These are phyloP conservation scores for Sylvilagus bachmani DNA, from an alignment of 2,113 vertebrate genomes.

Conservation along the genomic window DNA sequence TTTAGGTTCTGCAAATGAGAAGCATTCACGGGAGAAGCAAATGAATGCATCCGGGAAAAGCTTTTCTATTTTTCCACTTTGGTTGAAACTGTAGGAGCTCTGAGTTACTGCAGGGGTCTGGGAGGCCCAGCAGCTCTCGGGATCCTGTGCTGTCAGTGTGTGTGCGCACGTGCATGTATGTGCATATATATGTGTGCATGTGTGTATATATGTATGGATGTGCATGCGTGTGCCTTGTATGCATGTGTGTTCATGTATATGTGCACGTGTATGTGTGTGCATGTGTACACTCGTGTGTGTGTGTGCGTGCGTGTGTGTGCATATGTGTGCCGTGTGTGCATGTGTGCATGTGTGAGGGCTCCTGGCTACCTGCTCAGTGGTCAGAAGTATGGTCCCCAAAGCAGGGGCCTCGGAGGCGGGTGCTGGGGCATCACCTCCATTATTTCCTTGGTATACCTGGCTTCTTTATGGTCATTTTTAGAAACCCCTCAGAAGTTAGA, in stretches of 20 bases:
- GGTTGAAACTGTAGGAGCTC: neutral
- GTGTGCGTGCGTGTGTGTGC: too few species aligned
- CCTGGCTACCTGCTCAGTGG: neutral
- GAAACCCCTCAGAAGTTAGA: neutral
- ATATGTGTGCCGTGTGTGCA: too few species aligned
- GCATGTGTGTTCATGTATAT: too few species aligned
- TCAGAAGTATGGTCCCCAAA: neutral
- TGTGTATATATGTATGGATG: too few species aligned
- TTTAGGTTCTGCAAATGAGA: slow-evolving; percentile 62
- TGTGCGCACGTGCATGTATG: too few species aligned
- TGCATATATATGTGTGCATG: too few species aligned
- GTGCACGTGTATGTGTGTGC: too few species aligned
- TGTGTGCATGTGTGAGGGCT: neutral
- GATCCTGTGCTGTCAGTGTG: neutral
- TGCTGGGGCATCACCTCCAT: neutral
- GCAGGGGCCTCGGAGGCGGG: neutral
- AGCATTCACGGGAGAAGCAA: neutral
- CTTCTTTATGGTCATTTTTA: neutral
- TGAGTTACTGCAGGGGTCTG: neutral
- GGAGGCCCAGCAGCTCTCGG: neutral
- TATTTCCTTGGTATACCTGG: slow-evolving; percentile 32
- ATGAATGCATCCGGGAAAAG: neutral
- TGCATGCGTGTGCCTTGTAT: too few species aligned
- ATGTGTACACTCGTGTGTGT: too few species aligned
- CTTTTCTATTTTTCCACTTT: neutral